These are phyloP conservation scores for Alloplasta piceator DNA, from an alignment of 2,888 invertebrate genomes.

Conservation along the genomic window DNA sequence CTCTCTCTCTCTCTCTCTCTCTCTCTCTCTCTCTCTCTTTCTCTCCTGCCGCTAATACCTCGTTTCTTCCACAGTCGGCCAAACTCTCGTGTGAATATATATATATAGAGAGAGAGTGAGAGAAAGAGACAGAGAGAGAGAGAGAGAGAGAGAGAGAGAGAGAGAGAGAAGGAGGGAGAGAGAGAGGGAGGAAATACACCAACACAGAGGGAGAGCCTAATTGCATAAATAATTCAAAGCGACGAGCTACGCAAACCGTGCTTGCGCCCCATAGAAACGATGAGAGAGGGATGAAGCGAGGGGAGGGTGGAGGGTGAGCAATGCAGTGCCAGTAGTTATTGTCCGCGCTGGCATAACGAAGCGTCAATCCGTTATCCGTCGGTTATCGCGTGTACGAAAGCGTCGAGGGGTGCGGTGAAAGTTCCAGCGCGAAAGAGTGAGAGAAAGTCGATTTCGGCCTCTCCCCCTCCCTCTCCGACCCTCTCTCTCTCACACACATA, in stretches of 20 bases:
- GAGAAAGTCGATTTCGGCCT: slow-evolving; percentile 1
- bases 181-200: slow-evolving; percentile 12
- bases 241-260: slow-evolving; percentile 68
- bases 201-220: slow-evolving; percentile 71
- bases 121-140: slow-evolving; percentile 22
- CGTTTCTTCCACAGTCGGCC: no score
- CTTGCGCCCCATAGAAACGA: slow-evolving; percentile 25
- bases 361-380: slow-evolving; percentile 76
- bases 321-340: slow-evolving; percentile 71
- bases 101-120: slow-evolving; percentile 5
- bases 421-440: neutral
- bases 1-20: no score
- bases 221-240: slow-evolving; percentile 81
- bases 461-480: neutral
- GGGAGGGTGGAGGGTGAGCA: neutral
- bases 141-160: slow-evolving; percentile 15
- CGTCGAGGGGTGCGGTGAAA: slow-evolving; percentile 14
- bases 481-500: no score
- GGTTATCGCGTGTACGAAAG: slow-evolving; percentile 68
- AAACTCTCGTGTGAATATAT: no score
- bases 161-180: slow-evolving; percentile 14
- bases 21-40: no score
- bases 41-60: no score
- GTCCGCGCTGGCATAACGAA: slow-evolving; percentile 74
- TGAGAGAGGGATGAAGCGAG: neutral